Evolutionary conservation across 1,140 invertebrate species (phyloP).

Genomic region (Atopsyche davidsoni): DNA sequence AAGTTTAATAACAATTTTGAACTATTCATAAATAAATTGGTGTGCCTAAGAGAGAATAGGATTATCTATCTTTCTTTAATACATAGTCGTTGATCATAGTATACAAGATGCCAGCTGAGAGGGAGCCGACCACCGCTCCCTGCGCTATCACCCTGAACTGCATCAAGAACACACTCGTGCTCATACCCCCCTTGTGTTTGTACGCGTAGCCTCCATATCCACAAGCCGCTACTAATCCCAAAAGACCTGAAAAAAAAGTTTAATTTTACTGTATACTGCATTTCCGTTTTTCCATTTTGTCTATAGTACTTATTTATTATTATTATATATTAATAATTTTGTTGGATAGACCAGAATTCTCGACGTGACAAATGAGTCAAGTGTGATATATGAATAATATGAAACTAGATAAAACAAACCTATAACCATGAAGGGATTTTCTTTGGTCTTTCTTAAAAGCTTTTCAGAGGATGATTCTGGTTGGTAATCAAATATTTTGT

Average conservation of each 20-base stretch:
- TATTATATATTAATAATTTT: too few relatives aligned
- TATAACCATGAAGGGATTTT: conserved; percentile 60
- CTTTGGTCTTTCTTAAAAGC: conserved; percentile 57
- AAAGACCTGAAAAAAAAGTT: conserved; percentile 54
- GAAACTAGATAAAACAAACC: conserved; percentile 43
- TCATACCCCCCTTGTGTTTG: conserved; percentile 64
- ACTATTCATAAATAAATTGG: too few relatives aligned
- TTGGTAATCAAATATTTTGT: conserved; percentile 10
- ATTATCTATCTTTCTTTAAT: conserved; percentile 35
- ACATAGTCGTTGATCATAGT: too few relatives aligned
- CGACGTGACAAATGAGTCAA: too few relatives aligned
- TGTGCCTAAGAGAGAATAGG: too few relatives aligned
- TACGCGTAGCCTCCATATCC: conserved; percentile 66
- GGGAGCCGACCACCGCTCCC: conserved; percentile 64
- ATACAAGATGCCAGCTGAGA: conserved; percentile 63
- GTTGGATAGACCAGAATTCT: too few relatives aligned
- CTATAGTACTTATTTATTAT: too few relatives aligned
- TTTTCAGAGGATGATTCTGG: conserved; percentile 3
- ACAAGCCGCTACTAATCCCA: conserved; percentile 57
- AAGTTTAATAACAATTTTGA: too few relatives aligned
- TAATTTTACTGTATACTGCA: not conserved
- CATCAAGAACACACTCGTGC: conserved; percentile 75
- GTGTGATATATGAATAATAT: too few relatives aligned
- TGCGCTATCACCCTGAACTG: conserved; percentile 79
- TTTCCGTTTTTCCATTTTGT: too few relatives aligned